Evolutionary conservation across 2,888 invertebrate genomes (phyloP), one percentile per base, ranked within the genome.

Genomic region (Agrotis ipsilon): DNA sequence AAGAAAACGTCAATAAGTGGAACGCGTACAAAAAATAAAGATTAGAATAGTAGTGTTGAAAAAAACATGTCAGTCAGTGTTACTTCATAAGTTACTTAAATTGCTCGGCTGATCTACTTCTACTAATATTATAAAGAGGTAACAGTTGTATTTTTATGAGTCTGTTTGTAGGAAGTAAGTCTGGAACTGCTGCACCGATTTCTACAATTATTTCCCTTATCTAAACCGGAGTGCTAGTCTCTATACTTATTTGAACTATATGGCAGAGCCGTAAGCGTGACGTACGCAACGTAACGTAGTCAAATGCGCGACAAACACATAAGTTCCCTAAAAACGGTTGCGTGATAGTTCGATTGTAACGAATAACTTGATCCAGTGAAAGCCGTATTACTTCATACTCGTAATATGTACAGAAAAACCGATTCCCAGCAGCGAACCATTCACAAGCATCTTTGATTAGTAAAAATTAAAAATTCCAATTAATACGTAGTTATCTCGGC

Each of bases 401-500:
- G 93, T 93, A 93, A 94, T 91, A 86, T 82, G 75, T 87, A 84
- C 84, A 90, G 86, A 90, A 91, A 90, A 91, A 87, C 63, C 82
- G 82, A 88, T 88, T 85, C 86, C 87, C 86, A 86, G 74, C 81
- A 69, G 81, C 85, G 81, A 77, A 68, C 80, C 79, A 81, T 86
- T 88, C 85, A 86, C 83, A 85, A 89, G 85, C 84, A 87, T 91
- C 90, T 91, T 93, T 92, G 89, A 93, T 94, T 92, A 92, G 89
- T 92, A 84, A 92, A 93, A 93, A 94, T 93, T 92, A 88, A 93
- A 39, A 92, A 93, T 89, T 91, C 90, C 90, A 94, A 94, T 95
- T 92, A 94, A 93, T 92, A 91, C 32, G 55, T 55, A 55, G 90
- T 92, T 91, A 92, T 92, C 91, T 92, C 88, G 84, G 80, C 79